These are phyloP conservation scores for Drosophila atripex DNA, from an alignment of 2,888 invertebrate species.

Conservation along the genomic window DNA sequence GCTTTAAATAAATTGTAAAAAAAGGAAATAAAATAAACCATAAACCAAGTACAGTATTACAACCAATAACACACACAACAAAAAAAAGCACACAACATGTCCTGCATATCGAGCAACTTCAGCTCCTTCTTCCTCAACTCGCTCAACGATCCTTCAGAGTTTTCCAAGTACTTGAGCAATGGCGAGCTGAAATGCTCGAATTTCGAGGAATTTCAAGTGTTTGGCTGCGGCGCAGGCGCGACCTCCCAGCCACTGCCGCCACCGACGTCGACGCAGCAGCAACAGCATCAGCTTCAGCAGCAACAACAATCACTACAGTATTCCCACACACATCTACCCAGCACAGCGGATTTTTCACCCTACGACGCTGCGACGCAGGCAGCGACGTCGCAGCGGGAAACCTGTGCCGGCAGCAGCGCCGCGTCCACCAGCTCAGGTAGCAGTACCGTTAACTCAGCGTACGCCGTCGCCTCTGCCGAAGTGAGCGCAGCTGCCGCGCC, in stretches of 20 bases:
- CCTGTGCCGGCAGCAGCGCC: constrained; percentile 16
- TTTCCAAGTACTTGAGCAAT: constrained; percentile 84
- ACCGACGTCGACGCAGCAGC: constrained; percentile 48
- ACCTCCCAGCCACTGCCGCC: constrained; percentile 49
- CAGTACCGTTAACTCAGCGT: constrained; percentile 25
- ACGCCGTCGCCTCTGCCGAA: constrained; percentile 20
- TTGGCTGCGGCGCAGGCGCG: constrained; percentile 66
- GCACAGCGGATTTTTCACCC: constrained; percentile 48
- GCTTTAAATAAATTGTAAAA: constrained; percentile 62
- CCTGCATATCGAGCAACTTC: constrained; percentile 84
- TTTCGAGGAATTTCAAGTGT: constrained; percentile 83
- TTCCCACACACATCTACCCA: constrained; percentile 62
- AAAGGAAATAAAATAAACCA: constrained; percentile 33
- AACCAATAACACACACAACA: constrained; percentile 24
- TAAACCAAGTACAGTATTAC: constrained; percentile 63
- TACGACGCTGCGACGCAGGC: constrained; percentile 51
- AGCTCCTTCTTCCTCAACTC: constrained; percentile 84
- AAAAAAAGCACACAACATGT: constrained; percentile 72
- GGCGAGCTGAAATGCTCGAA: constrained; percentile 83
- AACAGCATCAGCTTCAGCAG: constrained; percentile 4
- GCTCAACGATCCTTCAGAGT: constrained; percentile 83
- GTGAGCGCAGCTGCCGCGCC: constrained; percentile 18
- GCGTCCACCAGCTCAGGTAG: constrained; percentile 30
- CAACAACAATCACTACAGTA: constrained; percentile 69
- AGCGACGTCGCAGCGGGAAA: constrained; percentile 35